phyloP scores from a whole-genome alignment of 2,113 vertebrate species.

The Clarias magur region DNA sequence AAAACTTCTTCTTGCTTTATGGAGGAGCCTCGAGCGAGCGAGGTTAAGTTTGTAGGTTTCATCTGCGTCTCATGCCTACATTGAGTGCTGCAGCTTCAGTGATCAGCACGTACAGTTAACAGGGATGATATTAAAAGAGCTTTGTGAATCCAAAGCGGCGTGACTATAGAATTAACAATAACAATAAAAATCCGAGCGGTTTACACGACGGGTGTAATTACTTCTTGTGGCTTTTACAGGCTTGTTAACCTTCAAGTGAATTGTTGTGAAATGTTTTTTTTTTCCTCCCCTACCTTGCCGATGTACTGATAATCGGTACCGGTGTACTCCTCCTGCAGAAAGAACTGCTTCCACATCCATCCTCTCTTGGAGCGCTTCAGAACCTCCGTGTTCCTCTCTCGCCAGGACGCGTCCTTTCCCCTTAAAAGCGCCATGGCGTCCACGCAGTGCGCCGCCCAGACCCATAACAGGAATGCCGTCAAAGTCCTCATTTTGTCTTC shows the following conservation, averaged over 20 bases:
- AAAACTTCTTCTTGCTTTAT: neutral
- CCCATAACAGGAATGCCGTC: slow-evolving; percentile 77
- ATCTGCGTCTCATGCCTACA: neutral
- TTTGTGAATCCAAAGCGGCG: neutral
- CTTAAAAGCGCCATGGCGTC: slow-evolving; percentile 69
- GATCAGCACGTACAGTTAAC: neutral
- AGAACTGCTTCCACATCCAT: slow-evolving; percentile 99
- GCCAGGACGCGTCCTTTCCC: slow-evolving; percentile 67
- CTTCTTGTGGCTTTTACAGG: neutral
- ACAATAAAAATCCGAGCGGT: neutral
- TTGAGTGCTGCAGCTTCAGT: neutral
- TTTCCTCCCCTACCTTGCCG: slow-evolving; percentile 83
- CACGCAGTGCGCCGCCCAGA: slow-evolving; percentile 72
- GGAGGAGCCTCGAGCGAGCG: neutral
- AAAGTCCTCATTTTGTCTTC: slow-evolving; percentile 80
- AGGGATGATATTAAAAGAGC: neutral
- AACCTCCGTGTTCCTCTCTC: slow-evolving; percentile 55
- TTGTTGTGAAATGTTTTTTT: neutral
- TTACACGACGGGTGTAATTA: neutral
- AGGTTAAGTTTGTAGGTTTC: neutral
- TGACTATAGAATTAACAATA: neutral
- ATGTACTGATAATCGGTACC: slow-evolving; percentile 91
- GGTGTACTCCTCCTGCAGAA: slow-evolving; percentile 92
- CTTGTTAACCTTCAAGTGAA: neutral
- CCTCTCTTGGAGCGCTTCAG: slow-evolving; percentile 85